Evolutionary conservation across 1,140 invertebrate species (phyloP).

Genomic region (Prorops nasuta): DNA sequence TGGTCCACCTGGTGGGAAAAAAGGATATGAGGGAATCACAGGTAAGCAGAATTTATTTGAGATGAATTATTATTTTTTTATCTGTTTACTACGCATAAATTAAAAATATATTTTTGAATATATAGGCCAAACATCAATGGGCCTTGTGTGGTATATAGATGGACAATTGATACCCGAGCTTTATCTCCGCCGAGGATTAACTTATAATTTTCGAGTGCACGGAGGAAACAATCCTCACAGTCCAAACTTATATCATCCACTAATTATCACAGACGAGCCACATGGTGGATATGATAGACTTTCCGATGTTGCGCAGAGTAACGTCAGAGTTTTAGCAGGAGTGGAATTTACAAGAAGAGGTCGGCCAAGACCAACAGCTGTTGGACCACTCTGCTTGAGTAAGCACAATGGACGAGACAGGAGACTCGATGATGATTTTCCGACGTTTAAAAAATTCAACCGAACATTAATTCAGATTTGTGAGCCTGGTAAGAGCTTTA

Average conservation of each 20-base stretch:
- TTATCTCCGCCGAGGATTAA: constrained; percentile 80
- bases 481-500: constrained; percentile 55
- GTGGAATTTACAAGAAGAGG: constrained; percentile 81
- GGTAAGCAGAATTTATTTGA: constrained; percentile 51
- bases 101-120: constrained; percentile 12
- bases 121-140: constrained; percentile 60
- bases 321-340: constrained; percentile 79
- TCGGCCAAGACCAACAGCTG: constrained; percentile 72
- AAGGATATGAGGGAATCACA: constrained; percentile 77
- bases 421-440: constrained; percentile 75
- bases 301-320: constrained; percentile 68
- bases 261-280: constrained; percentile 87
- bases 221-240: constrained; percentile 91
- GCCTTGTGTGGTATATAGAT: constrained; percentile 81
- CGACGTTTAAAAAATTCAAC: constrained; percentile 81
- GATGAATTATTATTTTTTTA: neutral
- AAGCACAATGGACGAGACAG: constrained; percentile 68
- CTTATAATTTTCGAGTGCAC: constrained; percentile 78
- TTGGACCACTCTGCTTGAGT: constrained; percentile 76
- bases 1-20: constrained; percentile 76
- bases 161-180: constrained; percentile 83
- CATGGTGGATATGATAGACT: constrained; percentile 78
- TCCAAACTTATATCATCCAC: constrained; percentile 83
- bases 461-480: constrained; percentile 69
- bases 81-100: neutral